Evolutionary conservation across 1,140 invertebrate genomes (phyloP).

Genomic region (Oncopodura yosiiana): DNA sequence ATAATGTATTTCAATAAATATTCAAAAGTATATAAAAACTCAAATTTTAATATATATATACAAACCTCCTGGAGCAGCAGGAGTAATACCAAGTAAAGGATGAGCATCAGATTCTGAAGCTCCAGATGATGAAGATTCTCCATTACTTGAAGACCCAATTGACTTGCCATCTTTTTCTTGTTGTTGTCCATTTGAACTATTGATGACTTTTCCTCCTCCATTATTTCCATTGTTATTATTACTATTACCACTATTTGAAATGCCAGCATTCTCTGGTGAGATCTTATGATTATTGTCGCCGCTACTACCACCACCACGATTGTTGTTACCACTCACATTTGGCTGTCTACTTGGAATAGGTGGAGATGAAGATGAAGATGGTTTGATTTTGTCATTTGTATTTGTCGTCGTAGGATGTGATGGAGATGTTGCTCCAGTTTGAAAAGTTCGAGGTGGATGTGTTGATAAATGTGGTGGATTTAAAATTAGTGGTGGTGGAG

Average conservation of each 20-base stretch:
- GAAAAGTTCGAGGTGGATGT: conserved; percentile 27
- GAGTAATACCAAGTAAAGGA: conserved; percentile 35
- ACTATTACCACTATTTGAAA: neutral
- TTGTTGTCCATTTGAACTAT: conserved; percentile 15
- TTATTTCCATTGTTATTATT: neutral
- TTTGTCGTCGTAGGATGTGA: neutral
- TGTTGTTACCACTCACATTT: conserved; percentile 1
- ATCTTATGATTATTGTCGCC: too few relatives aligned
- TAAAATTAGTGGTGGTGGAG: conserved; percentile 31
- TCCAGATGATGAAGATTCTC: neutral
- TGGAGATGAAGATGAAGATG: neutral
- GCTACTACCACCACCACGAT: neutral
- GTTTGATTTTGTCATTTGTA: neutral
- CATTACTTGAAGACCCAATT: neutral
- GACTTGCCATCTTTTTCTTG: conserved; percentile 3
- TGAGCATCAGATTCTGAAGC: conserved; percentile 31
- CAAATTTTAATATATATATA: too few relatives aligned
- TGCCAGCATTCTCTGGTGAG: neutral
- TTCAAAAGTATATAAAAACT: too few relatives aligned
- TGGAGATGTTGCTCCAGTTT: conserved; percentile 11
- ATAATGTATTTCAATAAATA: too few relatives aligned
- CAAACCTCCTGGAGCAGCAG: conserved; percentile 35
- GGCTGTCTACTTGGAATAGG: conserved; percentile 5
- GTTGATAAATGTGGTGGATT: conserved; percentile 33
- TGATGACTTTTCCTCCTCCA: neutral